These are phyloP conservation scores for Tribolium madens DNA, from an alignment of 1,140 invertebrate species.

Conservation along the genomic window DNA sequence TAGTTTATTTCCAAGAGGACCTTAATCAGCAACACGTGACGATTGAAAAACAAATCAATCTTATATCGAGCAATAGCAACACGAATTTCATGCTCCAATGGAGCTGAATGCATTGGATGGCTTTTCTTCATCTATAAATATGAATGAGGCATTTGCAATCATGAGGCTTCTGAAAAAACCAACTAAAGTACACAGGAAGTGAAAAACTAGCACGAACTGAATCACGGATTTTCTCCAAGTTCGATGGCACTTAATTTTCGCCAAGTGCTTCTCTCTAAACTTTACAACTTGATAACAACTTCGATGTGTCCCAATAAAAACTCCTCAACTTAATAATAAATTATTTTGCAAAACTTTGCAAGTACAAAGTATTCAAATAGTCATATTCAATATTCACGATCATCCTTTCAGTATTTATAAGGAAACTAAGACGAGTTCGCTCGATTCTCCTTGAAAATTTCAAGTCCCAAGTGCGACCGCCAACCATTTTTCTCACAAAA, in stretches of 20 bases:
- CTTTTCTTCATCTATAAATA: slow-evolving; percentile 26
- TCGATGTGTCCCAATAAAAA: slow-evolving; percentile 9
- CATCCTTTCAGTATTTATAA: slow-evolving; percentile 15
- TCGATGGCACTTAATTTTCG: slow-evolving; percentile 35
- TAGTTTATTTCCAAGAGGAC: slow-evolving; percentile 12
- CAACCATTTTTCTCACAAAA: slow-evolving; percentile 11
- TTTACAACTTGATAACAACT: slow-evolving; percentile 34
- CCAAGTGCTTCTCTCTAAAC: slow-evolving; percentile 33
- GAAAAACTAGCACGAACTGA: slow-evolving; percentile 25
- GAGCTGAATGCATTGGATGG: slow-evolving; percentile 14
- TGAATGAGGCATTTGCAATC: slow-evolving; percentile 33
- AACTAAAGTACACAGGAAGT: slow-evolving; percentile 1
- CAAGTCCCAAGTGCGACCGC: slow-evolving; percentile 6
- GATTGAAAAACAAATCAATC: slow-evolving; percentile 47
- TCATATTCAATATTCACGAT: slow-evolving; percentile 17
- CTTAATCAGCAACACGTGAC: slow-evolving; percentile 47
- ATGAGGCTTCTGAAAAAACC: slow-evolving; percentile 19
- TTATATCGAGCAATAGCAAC: slow-evolving; percentile 38
- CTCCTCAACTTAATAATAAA: slow-evolving; percentile 37
- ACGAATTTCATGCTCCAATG: slow-evolving; percentile 42
- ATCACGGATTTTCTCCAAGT: slow-evolving; percentile 33
- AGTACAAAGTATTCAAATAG: slow-evolving; percentile 15
- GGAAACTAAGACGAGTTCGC: neutral
- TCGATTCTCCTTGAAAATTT: slow-evolving; percentile 20
- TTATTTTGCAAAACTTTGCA: slow-evolving; percentile 19